Base-by-base conservation (phyloP, 2,113 vertebrate species). In the Numenius arquata region DNA sequence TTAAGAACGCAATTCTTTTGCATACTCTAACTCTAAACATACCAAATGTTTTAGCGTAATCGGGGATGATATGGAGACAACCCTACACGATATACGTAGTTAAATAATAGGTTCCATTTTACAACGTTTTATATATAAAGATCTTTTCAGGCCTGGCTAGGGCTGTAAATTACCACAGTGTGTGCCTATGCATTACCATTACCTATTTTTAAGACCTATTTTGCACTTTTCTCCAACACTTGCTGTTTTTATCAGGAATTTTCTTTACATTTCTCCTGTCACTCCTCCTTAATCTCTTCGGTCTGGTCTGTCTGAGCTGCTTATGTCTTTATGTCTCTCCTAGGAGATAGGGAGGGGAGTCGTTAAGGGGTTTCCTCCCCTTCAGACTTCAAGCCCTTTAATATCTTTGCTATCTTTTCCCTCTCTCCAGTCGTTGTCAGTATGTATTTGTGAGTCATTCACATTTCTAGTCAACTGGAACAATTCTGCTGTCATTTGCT, bases 301-400 rank as follows among this genome's bases (percentile, higher is more conserved):
- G 61, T 90, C 73, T 96, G 79, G 95, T 79, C 92, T 72, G 91
- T 85, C 89, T 81, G 77, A 93, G 76, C 80, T 78, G 70, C 70
- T 87, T 58, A 94, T 25, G 43, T 71, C 81, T 93, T 93, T 72
- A 26, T 72, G 73, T 85, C 66, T 78, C 84, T 72, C 52, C 73
- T 17, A 53, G 34, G 11, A 87, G 66, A 84, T 0, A 40, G 56
- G 41, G 59, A 89, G 2, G 32, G 65, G 63, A 75, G 52, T 62
- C 9, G 2, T 80, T 62, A 58, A 48, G 25, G 66, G 82, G 75
- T 77, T 96, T 93, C 70, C 68, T 93, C n/a, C 73, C 78, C 40
- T 75, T 63, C 85, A 87, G 38, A 70, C 56, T 68, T 50, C 41
- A 88, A 45, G 55, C 61, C 59, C 61, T 85, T 89, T 94, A 58